Conservation (phyloP, 92 coral and sea anemone species). For the Blastomussa wellsi region DNA sequence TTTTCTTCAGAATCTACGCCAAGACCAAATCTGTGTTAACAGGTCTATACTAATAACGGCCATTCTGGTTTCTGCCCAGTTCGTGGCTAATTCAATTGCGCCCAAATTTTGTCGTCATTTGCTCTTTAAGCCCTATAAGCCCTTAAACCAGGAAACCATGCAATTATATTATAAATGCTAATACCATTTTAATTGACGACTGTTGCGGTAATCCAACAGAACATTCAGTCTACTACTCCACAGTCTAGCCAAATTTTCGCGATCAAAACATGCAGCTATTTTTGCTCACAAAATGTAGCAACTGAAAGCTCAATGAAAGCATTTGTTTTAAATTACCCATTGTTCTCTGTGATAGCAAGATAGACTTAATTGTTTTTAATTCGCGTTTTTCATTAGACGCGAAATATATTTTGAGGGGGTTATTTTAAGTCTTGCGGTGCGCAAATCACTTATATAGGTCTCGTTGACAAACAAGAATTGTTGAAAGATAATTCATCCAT, state of each 20-base stretch:
- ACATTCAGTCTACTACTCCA: too few relatives aligned
- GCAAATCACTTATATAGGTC: neutral
- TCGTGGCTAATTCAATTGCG: neutral
- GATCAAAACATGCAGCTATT: neutral
- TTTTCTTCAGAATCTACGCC: neutral
- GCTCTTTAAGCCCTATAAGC: constrained; percentile 2
- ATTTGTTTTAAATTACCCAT: neutral
- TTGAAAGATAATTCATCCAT: neutral
- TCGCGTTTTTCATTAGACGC: neutral
- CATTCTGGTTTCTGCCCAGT: too few relatives aligned
- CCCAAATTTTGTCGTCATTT: constrained; percentile 2
- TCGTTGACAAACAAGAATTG: neutral
- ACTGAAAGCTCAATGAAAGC: neutral
- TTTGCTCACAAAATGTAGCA: neutral
- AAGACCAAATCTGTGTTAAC: neutral
- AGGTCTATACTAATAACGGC: too few relatives aligned
- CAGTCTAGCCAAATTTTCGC: neutral
- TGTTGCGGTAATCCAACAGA: constrained; percentile 21
- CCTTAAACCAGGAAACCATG: neutral
- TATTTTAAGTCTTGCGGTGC: constrained; percentile 12
- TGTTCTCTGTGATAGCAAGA: neutral
- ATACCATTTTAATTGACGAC: constrained; percentile 43
- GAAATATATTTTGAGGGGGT: neutral
- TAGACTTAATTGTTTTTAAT: neutral
- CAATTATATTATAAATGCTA: constrained; percentile 13